Base-by-base conservation (phyloP, 2,797 vertebrate genomes). In the Arvicola amphibius region DNA sequence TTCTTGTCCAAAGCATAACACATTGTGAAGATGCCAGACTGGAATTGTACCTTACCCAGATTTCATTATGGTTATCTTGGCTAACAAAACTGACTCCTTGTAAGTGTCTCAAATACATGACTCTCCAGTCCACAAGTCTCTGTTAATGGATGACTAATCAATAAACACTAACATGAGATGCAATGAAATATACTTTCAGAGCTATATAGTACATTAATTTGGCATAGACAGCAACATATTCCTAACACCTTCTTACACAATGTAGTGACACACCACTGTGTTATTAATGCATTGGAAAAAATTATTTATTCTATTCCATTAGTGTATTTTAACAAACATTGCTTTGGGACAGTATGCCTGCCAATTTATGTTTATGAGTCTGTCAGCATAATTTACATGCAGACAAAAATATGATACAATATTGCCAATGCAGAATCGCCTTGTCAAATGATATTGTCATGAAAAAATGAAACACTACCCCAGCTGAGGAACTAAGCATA, bases 351-450 rank as follows among this genome's bases (percentile, higher is more conserved):
- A 98, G 97, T 97, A 97, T 98, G 98, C 97, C 97, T 98, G 98
- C 98, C 98, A 99, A 98, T 98, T 98, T 98, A 98, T 98, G 98
- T 98, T 99, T 98, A 98, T 98, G 98, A 98, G 98, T 93, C 98
- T 98, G 98, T 98, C 98, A 98, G 98, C 98, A 98, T 98, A 98
- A 98, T 99, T 99, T 98, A 98, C 98, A 98, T 98, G 98, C 98
- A 97, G 97, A 98, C 98, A 98, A 98, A 99, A 98, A 98, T 98
- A 98, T 98, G 98, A 98, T 98, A 98, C 97, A 98, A 98, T 98
- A 97, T 98, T 98, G 98, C 98, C 97, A 98, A 98, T 98, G 97
- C 98, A 97, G 98, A 97, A 97, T 98, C 98, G 96, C 97, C 98
- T 98, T 98, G 98, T 98, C 98, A 98, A 98, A 98, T 97, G 97